Base-by-base conservation (phyloP, 1,140 invertebrate genomes). In the Pseudomyrmex sp. region DNA sequence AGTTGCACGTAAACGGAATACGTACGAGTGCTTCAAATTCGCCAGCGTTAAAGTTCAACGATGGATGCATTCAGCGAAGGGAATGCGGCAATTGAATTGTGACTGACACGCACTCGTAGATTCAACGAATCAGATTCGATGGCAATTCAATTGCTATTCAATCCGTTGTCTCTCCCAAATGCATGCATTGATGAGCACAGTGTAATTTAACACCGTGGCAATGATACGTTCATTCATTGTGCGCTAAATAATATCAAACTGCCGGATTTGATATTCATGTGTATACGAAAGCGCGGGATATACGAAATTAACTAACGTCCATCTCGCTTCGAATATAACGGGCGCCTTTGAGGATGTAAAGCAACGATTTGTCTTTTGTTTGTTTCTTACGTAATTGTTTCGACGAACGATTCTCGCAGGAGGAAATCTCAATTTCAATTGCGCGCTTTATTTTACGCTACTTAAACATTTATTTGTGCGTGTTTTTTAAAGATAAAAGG, bases 121-220 rank as follows among this genome's bases (percentile, higher is more conserved):
- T 68, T 56, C 62, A 65, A 77, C 74, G 48, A 77, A 77, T 77
- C 74, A 54, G 74, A 77, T 66, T 77, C 74, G 62, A 77, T 77
- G 54, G 48, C 62, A 15, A 77, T 77, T 77, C 74, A 77, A 77
- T 77, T 66, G 62, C 74, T 77, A 77, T 77, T 77, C 74, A 77
- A 68, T 18, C 35, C 35, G 74, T 77, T 66, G 62, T 77, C 62
- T 66, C 62, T 35, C 65, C 48, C 68, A 63, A 77, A 77, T 77
- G 62, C 62, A 68, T 26, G 62, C 74, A 52, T 77, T 77, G 74
- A 77, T 77, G 62, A 77, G 66, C 62, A 77, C 62, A 68, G 62
- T 18, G 48, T 50, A 77, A 77, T 77, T 77, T 77, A 68, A 68
- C 62, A 62, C 62, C 54, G 62, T 44, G 54, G 35, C 35, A 62